A percentile compares a stretch with the other conserved stretches of the same genome.
phyloP scores from a whole-genome alignment of 2,797 vertebrate genomes.

The Ctenochaetus hawaiiensis region DNA sequence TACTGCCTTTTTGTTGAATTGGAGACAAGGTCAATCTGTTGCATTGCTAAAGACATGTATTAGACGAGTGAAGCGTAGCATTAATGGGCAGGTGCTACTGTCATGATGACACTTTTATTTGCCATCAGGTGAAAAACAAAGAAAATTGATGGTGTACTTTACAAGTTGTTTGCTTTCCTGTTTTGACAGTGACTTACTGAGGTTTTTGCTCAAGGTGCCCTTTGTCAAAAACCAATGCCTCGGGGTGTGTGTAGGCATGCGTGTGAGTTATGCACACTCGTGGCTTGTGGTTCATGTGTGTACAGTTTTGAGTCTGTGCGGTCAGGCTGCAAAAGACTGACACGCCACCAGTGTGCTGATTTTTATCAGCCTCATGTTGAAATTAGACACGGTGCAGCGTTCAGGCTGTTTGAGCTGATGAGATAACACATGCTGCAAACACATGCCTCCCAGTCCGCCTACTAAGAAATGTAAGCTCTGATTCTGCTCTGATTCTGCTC shows the following conservation, averaged over 20 bases:
- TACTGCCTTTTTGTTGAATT: conserved; percentile 49
- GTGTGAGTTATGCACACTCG: background rate
- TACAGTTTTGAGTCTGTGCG: conserved; percentile 18
- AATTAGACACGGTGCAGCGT: conserved; percentile 44
- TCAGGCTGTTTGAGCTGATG: conserved; percentile 57
- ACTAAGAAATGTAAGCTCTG: too few relatives aligned
- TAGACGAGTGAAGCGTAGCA: conserved; percentile 34
- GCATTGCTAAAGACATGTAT: conserved; percentile 62
- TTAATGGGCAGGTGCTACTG: conserved; percentile 48
- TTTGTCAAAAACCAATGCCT: conserved; percentile 28
- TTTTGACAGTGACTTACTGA: conserved; percentile 50
- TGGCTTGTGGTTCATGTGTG: conserved; percentile 16
- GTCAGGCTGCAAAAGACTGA: conserved; percentile 26
- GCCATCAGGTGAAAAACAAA: conserved; percentile 56
- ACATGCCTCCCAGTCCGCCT: background rate
- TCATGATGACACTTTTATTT: conserved; percentile 64
- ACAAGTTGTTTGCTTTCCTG: conserved; percentile 59
- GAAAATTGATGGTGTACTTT: conserved; percentile 51
- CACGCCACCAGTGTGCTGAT: conserved; percentile 53
- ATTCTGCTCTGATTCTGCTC: conserved; percentile 38
- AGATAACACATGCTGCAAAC: conserved; percentile 56
- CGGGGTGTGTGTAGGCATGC: conserved; percentile 14
- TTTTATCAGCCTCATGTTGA: conserved; percentile 60
- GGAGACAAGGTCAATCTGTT: conserved; percentile 48
- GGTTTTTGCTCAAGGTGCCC: conserved; percentile 49